A percentile compares a stretch with the other conserved stretches of the same genome.
Conservation (phyloP, 2,888 invertebrate species). For the Spilosoma lubricipeda region DNA sequence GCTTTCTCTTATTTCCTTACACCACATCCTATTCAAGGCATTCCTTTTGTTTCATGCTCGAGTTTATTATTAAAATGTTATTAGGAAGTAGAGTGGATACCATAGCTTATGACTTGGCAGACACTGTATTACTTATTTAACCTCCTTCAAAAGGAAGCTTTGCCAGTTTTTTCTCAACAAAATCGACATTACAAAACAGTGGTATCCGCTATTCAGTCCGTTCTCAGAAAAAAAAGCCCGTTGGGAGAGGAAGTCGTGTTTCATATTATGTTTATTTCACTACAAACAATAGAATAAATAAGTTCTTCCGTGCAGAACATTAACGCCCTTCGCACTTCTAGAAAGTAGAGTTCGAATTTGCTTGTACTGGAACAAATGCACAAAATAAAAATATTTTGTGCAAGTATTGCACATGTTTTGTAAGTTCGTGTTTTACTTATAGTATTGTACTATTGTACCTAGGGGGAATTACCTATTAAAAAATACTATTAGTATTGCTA, state of each 20-base stretch:
- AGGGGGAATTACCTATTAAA: too few species aligned
- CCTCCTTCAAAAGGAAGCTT: constrained; percentile 46
- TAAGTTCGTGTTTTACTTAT: too few species aligned
- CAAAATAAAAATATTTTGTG: neutral
- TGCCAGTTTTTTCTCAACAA: constrained; percentile 28
- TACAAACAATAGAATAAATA: neutral
- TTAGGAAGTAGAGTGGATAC: constrained; percentile 66
- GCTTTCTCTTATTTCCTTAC: constrained; percentile 35
- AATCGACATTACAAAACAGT: constrained; percentile 48
- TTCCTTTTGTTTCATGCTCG: constrained; percentile 61
- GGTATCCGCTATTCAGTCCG: constrained; percentile 30
- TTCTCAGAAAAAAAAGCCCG: constrained; percentile 10
- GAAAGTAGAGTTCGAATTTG: neutral
- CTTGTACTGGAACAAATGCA: neutral
- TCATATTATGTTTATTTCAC: constrained; percentile 1
- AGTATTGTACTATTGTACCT: too few species aligned
- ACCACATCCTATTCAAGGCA: constrained; percentile 42
- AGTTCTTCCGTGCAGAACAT: neutral
- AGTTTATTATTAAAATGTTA: constrained; percentile 81
- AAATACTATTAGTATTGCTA: too few species aligned
- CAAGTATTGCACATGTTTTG: neutral
- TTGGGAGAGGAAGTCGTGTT: neutral
- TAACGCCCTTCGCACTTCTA: neutral
- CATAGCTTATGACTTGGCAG: constrained; percentile 59
- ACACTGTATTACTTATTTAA: constrained; percentile 53